These are phyloP conservation scores for Fistularia commersonii DNA, from an alignment of 2,797 vertebrate species.

Conservation along the genomic window DNA sequence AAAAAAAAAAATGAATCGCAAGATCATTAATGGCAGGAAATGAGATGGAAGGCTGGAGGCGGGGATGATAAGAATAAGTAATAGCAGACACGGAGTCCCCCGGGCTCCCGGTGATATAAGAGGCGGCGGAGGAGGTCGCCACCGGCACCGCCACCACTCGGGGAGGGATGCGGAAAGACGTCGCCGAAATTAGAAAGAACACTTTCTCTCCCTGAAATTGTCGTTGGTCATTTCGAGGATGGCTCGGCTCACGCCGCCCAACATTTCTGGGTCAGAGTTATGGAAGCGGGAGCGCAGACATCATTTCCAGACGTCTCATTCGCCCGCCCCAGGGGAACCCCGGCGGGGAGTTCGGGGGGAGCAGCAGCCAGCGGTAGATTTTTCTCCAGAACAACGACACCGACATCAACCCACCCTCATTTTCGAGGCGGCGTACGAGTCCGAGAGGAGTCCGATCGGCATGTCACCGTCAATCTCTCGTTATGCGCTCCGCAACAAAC, in stretches of 20 bases:
- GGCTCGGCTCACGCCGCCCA: conserved; percentile 13
- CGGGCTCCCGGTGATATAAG: conserved; percentile 43
- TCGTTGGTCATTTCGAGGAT: conserved; percentile 18
- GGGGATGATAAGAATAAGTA: conserved; percentile 53
- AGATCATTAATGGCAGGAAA: conserved; percentile 56
- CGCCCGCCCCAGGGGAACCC: conserved; percentile 14
- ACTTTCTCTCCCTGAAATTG: conserved; percentile 16
- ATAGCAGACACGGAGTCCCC: conserved; percentile 41
- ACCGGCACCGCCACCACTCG: no score
- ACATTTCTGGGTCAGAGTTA: conserved; percentile 25
- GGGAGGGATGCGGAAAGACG: conserved; percentile 14
- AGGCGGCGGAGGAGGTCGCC: conserved; percentile 47
- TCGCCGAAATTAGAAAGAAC: conserved; percentile 30
- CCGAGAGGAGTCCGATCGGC: no score
- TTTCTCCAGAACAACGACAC: no score
- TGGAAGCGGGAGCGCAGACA: conserved; percentile 4
- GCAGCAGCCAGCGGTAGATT: no score
- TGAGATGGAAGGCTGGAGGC: conserved; percentile 43
- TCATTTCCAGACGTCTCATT: conserved; percentile 21
- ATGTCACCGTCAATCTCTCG: no score
- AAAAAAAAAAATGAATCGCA: conserved; percentile 20
- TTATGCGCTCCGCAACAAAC: no score
- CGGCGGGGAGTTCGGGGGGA: no score
- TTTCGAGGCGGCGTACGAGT: no score
- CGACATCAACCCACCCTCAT: no score